These are phyloP conservation scores for Pachliopta kotzebuea DNA, from an alignment of 2,888 invertebrate species.

Conservation along the genomic window DNA sequence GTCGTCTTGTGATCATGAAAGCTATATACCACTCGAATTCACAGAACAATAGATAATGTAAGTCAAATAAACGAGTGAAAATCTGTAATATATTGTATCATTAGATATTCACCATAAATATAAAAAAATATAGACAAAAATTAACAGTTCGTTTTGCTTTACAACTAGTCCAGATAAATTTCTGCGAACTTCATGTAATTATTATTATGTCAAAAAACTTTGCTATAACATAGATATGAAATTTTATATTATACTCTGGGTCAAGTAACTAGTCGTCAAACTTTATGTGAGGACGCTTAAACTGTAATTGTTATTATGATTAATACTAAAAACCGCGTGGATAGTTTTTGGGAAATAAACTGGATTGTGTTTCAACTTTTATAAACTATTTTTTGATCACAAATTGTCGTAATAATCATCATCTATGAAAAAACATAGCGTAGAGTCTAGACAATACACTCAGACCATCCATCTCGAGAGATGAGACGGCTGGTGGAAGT, in stretches of 20 bases:
- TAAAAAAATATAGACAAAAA: no score
- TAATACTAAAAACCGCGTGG: neutral
- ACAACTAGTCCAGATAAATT: neutral
- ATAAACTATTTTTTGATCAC: slow-evolving; percentile 18
- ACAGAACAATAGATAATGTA: no score
- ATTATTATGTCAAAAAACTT: slow-evolving; percentile 4
- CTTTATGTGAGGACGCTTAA: neutral
- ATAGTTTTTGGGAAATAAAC: neutral
- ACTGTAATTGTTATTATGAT: neutral
- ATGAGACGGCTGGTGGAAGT: slow-evolving; percentile 47
- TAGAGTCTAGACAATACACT: slow-evolving; percentile 54
- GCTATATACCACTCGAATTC: no score
- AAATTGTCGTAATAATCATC: slow-evolving; percentile 28
- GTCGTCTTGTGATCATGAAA: no score
- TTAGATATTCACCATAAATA: no score
- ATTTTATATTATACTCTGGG: slow-evolving; percentile 4
- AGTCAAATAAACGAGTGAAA: no score
- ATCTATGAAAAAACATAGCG: slow-evolving; percentile 31
- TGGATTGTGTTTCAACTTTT: neutral
- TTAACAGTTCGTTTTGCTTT: neutral
- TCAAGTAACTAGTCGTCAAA: slow-evolving; percentile 14
- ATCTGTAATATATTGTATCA: no score
- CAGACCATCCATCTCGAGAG: slow-evolving; percentile 52
- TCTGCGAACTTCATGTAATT: neutral
- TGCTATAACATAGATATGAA: neutral